phyloP scores from a whole-genome alignment of 2,113 vertebrate genomes.

The Poecile atricapillus region DNA sequence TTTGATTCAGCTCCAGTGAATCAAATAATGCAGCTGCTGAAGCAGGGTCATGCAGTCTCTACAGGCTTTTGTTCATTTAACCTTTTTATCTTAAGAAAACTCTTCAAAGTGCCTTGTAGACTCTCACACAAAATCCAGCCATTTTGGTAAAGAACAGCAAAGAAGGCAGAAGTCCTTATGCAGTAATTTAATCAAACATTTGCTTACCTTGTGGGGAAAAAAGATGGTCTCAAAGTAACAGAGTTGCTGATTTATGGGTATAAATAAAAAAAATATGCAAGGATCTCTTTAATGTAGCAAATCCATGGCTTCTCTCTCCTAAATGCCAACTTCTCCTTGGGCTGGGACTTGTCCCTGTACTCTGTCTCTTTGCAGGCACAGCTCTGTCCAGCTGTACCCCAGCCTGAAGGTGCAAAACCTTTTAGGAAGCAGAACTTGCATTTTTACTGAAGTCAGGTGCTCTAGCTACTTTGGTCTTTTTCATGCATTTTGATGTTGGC shows the following conservation, averaged over 20 bases:
- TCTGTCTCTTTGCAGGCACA: background rate
- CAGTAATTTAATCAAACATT: background rate
- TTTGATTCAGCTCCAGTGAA: background rate
- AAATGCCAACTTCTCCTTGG: background rate
- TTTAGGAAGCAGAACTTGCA: background rate
- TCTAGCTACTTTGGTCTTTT: background rate
- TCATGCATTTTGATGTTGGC: background rate
- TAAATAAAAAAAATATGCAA: background rate
- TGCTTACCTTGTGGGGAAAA: background rate
- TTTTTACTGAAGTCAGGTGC: background rate
- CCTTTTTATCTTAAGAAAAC: background rate
- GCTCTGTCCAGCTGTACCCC: background rate
- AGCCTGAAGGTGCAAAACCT: background rate
- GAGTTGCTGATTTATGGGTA: background rate
- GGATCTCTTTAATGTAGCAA: background rate
- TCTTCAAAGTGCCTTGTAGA: background rate
- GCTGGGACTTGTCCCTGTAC: background rate
- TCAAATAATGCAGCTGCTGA: background rate
- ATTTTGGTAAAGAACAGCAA: background rate
- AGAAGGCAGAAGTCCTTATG: background rate
- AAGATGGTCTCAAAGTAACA: background rate
- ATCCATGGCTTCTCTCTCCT: background rate
- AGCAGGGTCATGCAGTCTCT: background rate
- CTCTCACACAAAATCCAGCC: background rate
- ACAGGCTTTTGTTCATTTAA: background rate